Base-by-base conservation (phyloP, 2,888 invertebrate genomes). In the Ichneumoninae sp. region DNA sequence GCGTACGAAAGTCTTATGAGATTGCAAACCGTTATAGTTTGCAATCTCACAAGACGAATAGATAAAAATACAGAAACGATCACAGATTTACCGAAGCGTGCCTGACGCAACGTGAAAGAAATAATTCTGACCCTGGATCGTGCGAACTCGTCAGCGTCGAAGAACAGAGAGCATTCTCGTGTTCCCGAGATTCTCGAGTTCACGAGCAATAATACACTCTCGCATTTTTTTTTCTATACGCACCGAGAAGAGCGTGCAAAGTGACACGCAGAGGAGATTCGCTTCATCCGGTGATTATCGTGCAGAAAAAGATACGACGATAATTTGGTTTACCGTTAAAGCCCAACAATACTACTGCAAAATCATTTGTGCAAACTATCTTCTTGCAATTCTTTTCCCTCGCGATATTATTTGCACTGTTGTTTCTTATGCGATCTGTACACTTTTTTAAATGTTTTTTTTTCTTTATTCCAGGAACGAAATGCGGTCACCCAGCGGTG, bases 401-500 rank as follows among this genome's bases (percentile, higher is more conserved):
- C 7, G 8, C 22, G 8, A 19, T 54, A 10, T 22, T 54, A 8
- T 54, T 54, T 8, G 19, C 22, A 2, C 54, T 22, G 19, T 22
- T 54, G 19, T 3, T 54, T 54, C 22, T 54, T 54, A 19, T 22
- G 40, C 10, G 40, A 40, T 40, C 40, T 40, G 40, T 54, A 22
- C 10, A 19, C 4, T 54, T 54, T 54, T 54, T 54, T 54, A 8
- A 8, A 69, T 52, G 40, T 16, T 77, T 40, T 75, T n/a, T 71
- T 68, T 83, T 44, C 89, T 81, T 89, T 86, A 74, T 91, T 90
- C 36, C 92, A 93, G 95, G 95, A 84, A 94, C 94, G 57, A 95
- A 94, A 90, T 98, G 98, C 93, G 97, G 97, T 40, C 97, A 97
- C 91, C 98, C 98, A 36, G 97, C 97, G 16, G 97, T 98, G 88